Conservation (phyloP, 2,888 invertebrate genomes). For the Ichneumon xanthorius region DNA sequence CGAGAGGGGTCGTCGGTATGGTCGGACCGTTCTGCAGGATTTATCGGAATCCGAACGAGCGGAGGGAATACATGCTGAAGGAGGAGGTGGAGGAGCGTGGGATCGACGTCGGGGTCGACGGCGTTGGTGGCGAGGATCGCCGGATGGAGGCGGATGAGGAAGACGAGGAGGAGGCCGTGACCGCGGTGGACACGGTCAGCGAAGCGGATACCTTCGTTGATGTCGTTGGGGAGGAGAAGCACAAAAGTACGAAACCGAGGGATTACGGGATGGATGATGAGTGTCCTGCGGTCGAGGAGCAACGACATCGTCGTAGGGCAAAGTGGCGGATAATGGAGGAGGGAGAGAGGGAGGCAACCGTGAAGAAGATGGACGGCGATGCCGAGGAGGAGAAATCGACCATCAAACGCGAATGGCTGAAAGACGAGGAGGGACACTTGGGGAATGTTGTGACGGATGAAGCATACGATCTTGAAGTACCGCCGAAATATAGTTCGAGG, state of each 20-base stretch:
- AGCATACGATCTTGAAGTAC: slow-evolving; percentile 57
- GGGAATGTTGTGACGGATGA: slow-evolving; percentile 33
- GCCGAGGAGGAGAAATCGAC: slow-evolving; percentile 46
- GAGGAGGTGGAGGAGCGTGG: slow-evolving; percentile 75
- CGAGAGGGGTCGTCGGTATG: slow-evolving; percentile 80
- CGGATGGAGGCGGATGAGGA: slow-evolving; percentile 14
- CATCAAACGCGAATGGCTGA: slow-evolving; percentile 48
- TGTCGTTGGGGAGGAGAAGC: slow-evolving; percentile 67
- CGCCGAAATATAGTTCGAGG: slow-evolving; percentile 65
- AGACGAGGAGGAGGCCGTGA: slow-evolving; percentile 59
- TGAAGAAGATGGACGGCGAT: slow-evolving; percentile 24
- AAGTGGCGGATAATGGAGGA: slow-evolving; percentile 79
- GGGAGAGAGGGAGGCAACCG: slow-evolving; percentile 59
- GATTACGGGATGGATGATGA: slow-evolving; percentile 61
- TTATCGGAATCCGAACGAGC: slow-evolving; percentile 77
- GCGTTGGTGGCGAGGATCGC: slow-evolving; percentile 8
- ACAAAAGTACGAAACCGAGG: slow-evolving; percentile 21
- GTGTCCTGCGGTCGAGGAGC: slow-evolving; percentile 46
- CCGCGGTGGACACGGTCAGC: slow-evolving; percentile 64
- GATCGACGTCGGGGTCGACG: slow-evolving; percentile 55
- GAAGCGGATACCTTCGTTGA: slow-evolving; percentile 73
- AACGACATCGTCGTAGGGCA: slow-evolving; percentile 71
- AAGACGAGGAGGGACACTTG: slow-evolving; percentile 20
- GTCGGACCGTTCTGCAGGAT: slow-evolving; percentile 79
- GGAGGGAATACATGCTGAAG: slow-evolving; percentile 77